Conservation (phyloP, 2,888 invertebrate genomes). For the Ischnura elegans region DNA sequence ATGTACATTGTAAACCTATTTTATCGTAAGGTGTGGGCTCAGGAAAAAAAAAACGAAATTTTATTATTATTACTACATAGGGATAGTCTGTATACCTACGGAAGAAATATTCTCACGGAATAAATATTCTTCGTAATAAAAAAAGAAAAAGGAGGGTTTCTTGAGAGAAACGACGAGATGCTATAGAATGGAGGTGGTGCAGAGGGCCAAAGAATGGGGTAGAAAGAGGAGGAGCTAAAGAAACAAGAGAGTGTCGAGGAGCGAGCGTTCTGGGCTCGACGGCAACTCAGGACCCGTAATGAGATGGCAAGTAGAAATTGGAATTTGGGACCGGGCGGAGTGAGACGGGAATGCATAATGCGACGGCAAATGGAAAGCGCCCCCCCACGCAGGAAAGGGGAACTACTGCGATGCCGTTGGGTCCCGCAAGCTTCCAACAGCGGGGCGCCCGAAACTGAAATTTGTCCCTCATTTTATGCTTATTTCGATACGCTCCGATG, state of each 20-base stretch:
- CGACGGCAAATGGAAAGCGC: neutral
- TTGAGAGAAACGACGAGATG: neutral
- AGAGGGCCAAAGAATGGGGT: neutral
- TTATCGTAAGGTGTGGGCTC: no score
- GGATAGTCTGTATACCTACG: no score
- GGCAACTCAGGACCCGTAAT: neutral
- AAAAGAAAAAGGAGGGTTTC: neutral
- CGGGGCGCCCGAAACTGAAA: no score
- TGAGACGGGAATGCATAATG: slow-evolving; percentile 18
- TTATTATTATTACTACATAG: no score
- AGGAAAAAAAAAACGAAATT: neutral
- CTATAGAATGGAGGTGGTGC: neutral
- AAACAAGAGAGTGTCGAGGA: neutral
- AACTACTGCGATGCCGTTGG: neutral
- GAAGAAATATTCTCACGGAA: no score
- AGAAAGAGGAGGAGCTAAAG: neutral
- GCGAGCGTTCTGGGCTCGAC: neutral
- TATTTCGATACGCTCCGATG: no score
- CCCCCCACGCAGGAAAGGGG: neutral
- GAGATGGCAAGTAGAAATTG: slow-evolving; percentile 4
- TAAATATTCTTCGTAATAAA: no score
- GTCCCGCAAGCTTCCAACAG: no score
- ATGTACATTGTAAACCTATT: no score
- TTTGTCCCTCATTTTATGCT: no score
- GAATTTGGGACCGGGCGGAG: neutral